Base-by-base conservation (phyloP, 2,797 vertebrate species). In the Neosilurus mollespiculum region DNA sequence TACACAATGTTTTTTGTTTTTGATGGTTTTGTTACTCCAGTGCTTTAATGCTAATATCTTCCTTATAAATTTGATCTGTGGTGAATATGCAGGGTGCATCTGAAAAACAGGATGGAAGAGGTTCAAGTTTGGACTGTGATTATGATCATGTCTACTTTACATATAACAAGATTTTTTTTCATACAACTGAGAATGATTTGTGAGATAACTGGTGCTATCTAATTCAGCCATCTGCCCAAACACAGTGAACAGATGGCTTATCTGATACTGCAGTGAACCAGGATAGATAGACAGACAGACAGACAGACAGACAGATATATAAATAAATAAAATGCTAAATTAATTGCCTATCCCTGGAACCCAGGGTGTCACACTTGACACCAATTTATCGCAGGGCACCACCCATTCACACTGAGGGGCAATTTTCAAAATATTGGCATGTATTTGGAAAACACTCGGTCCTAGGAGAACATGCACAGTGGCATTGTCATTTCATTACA, bases 151-250 rank as follows among this genome's bases (percentile, higher is more conserved):
- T 49, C n/a, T 62, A 62, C 22, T 62, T 56, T 22, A 56, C 10
- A 69, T 30, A 24, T 65, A 78, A n/a, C 0, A 9, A 26, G 18
- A 15, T 2, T 10, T 66, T 65, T 64, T 53, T 64, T 65, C 6
- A 26, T 26, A 64, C 26, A 89, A 85, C 86, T 86, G 85, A 88
- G 83, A 90, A 62, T 62, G 34, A 43, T 64, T 89, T 87, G 85
- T 87, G 51, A 78, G 58, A 81, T 91, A 90, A 90, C 90, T 90
- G 88, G 87, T 83, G 87, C 88, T 87, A 90, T 89, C 88, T 88
- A 85, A 86, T 83, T 82, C 56, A 87, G 86, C 91, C 90, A 91
- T 93, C 92, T 93, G 90, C 91, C 87, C 83, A 73, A 53, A 83
- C 81, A 84, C 78, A 82, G 58, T n/a, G 80, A 90, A 86, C 87